Evolutionary conservation across 2,888 invertebrate genomes (phyloP).

Genomic region (Drosophila recens): DNA sequence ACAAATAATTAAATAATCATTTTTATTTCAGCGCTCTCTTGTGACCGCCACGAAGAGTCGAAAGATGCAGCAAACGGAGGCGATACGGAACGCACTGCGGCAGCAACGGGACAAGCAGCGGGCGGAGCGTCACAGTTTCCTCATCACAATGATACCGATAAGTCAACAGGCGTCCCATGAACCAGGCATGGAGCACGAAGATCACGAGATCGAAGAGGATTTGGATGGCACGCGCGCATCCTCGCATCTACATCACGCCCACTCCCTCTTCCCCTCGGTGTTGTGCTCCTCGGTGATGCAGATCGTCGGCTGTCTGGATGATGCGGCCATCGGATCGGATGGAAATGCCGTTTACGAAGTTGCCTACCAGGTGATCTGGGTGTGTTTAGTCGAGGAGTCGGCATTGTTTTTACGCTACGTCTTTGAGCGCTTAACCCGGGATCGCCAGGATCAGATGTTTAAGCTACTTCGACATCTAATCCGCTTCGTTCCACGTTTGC

Average conservation of each 20-base stretch:
- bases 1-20: neutral
- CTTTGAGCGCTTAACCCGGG: conserved; percentile 96
- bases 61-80: conserved; percentile 99
- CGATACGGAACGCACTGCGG: conserved; percentile 97
- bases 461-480: conserved; percentile 96
- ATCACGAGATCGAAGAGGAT: conserved; percentile 93
- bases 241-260: conserved; percentile 95
- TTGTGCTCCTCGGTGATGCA: conserved; percentile 98
- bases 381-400: conserved; percentile 98
- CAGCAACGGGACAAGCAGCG: conserved; percentile 98
- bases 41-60: conserved; percentile 99
- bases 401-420: conserved; percentile 98
- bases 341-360: conserved; percentile 99
- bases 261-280: conserved; percentile 98
- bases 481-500: conserved; percentile 95
- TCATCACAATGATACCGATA: conserved; percentile 97
- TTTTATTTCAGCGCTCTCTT: conserved; percentile 90
- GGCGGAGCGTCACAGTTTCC: conserved; percentile 97
- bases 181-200: conserved; percentile 93
- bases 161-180: conserved; percentile 98
- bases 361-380: conserved; percentile 98
- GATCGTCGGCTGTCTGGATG: conserved; percentile 97
- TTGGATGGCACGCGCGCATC: conserved; percentile 90
- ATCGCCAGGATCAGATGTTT: conserved; percentile 97
- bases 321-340: conserved; percentile 96